Evolutionary conservation across 2,888 invertebrate species (phyloP).

Genomic region (Diploptera punctata): DNA sequence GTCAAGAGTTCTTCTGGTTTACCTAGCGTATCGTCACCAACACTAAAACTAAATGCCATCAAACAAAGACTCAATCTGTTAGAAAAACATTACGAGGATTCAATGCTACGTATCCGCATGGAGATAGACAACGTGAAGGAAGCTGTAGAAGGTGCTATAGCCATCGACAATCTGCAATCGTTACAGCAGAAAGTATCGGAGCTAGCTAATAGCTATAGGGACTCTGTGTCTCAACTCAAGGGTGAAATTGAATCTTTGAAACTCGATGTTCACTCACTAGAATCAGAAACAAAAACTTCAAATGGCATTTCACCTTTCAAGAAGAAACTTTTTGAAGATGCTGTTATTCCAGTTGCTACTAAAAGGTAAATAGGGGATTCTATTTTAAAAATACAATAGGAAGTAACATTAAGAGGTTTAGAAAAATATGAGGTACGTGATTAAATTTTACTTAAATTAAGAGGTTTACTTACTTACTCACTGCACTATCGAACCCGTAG

Average conservation of each 20-base stretch:
- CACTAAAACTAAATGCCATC: neutral
- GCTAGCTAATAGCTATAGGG: neutral
- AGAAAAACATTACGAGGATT: neutral
- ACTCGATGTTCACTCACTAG: neutral
- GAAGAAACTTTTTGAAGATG: neutral
- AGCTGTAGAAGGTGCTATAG: neutral
- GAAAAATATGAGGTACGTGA: too few species aligned
- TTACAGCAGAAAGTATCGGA: conserved; percentile 2
- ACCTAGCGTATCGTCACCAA: neutral
- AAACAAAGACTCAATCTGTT: neutral
- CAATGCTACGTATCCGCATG: neutral
- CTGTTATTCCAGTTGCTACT: neutral
- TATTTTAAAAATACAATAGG: too few species aligned
- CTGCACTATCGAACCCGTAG: too few species aligned
- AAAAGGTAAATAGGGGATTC: neutral
- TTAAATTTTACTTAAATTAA: too few species aligned
- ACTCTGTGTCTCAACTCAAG: neutral
- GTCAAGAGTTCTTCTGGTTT: neutral
- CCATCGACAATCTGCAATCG: neutral
- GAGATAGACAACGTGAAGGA: conserved; percentile 3
- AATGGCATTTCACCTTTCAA: neutral
- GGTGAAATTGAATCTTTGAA: conserved; percentile 3
- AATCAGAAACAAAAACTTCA: neutral
- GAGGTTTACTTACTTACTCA: too few species aligned
- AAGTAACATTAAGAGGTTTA: too few species aligned